These are phyloP conservation scores for Lithophane semibrunnea DNA, from an alignment of 2,888 invertebrate genomes.

Conservation along the genomic window DNA sequence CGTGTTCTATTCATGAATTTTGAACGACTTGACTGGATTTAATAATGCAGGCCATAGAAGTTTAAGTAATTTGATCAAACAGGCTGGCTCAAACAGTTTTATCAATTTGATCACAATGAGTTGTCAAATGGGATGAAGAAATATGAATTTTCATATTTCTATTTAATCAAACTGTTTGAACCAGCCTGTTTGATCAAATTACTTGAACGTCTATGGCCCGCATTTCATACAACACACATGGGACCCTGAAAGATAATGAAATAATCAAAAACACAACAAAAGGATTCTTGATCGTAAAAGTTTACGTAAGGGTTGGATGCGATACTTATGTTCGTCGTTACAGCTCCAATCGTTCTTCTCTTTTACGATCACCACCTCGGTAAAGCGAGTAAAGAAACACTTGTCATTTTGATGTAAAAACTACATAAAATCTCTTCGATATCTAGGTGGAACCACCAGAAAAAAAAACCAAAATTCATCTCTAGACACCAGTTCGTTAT, in stretches of 20 bases:
- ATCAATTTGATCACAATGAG: no score
- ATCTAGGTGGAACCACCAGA: not conserved
- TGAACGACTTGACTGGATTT: not conserved
- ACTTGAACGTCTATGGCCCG: no score
- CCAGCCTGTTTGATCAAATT: no score
- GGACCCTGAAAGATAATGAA: slow-evolving; percentile 20
- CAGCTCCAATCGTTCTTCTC: not conserved
- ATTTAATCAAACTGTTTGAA: no score
- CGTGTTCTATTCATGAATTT: slow-evolving; percentile 26
- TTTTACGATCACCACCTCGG: not conserved
- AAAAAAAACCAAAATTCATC: not conserved
- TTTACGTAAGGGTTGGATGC: not conserved
- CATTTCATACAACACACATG: not conserved
- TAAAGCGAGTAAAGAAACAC: not conserved
- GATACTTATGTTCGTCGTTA: slow-evolving; percentile 5
- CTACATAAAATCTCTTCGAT: not conserved
- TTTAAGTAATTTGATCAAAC: no score
- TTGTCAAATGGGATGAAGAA: no score
- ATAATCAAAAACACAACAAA: slow-evolving; percentile 1
- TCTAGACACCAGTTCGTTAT: not conserved
- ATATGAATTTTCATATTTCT: no score
- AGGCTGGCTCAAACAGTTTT: no score
- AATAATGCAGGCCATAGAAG: no score
- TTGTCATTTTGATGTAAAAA: not conserved
- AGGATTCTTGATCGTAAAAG: slow-evolving; percentile 15